Base-by-base conservation (phyloP, 2,797 vertebrate species). In the Rhinella marina region DNA sequence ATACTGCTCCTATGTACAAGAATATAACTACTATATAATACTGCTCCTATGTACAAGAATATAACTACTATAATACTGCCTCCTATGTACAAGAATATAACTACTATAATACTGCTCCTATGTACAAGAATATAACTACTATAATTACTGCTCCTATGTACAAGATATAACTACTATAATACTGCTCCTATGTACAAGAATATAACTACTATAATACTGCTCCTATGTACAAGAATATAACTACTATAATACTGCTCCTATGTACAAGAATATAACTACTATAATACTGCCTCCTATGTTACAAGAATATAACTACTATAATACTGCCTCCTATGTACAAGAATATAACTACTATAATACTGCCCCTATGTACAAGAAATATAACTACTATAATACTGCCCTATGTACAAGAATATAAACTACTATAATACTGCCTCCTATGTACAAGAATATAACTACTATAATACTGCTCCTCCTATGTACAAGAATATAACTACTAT, bases 71-170 rank as follows among this genome's bases (percentile, higher is more conserved):
- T 66, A 66, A 66, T 66, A 66, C 62, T 25, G 62, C 62, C 62
- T 10, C 62, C 62, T 66, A 66, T 66, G 16, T 66, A 66, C 62
- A 66, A 27, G 62, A 66, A 66, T 66, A 66, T 66, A 66, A 66
- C 62, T 66, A 66, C 62, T 66, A 66, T 66, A 66, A 66, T 66
- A 66, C 62, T 66, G n/a, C 66, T 6, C 66, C 66, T 68, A 68
- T 68, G 25, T 68, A 68, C 66, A 68, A 29, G 66, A 68, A 68
- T 68, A 68, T 68, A 68, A 68, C 66, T 68, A 68, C 66, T 68
- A 68, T 68, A 68, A 68, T 68, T n/a, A n/a, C n/a, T n/a, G n/a
- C n/a, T n/a, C n/a, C n/a, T n/a, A n/a, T n/a, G n/a, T n/a, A n/a
- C n/a, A n/a, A n/a, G n/a, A n/a, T n/a, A n/a, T n/a, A n/a, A n/a